Conservation (phyloP, 2,888 invertebrate species). For the Chorisops tibialis region DNA sequence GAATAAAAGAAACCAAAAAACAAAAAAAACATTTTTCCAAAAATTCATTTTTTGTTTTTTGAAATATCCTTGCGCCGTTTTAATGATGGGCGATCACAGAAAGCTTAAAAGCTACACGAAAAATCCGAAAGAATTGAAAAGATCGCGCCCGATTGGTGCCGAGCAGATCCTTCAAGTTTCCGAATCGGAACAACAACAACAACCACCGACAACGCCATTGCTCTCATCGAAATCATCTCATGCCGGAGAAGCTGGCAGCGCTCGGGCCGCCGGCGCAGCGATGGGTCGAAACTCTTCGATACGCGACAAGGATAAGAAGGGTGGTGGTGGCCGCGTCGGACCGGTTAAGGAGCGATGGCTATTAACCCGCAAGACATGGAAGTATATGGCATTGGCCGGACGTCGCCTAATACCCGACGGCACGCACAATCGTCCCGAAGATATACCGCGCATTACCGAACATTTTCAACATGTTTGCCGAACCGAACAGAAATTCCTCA, state of each 20-base stretch:
- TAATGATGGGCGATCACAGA: conserved; percentile 18
- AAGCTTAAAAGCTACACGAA: conserved; percentile 5
- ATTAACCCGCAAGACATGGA: conserved; percentile 83
- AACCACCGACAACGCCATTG: too few relatives aligned
- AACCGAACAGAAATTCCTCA: conserved; percentile 70
- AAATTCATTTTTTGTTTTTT: too few relatives aligned
- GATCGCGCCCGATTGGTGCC: not conserved
- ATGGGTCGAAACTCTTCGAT: conserved; percentile 2
- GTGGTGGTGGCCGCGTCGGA: not conserved
- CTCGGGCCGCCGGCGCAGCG: not conserved
- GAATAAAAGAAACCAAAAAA: too few relatives aligned
- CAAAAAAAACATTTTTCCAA: too few relatives aligned
- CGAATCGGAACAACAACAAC: too few relatives aligned
- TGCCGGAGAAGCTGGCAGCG: too few relatives aligned
- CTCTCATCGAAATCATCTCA: too few relatives aligned
- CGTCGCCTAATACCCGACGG: conserved; percentile 82
- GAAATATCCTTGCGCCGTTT: too few relatives aligned
- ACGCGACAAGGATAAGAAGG: conserved; percentile 8
- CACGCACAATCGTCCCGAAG: conserved; percentile 67
- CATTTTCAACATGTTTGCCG: conserved; percentile 81
- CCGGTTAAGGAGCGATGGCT: conserved; percentile 77
- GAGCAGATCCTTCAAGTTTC: not conserved
- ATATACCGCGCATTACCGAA: conserved; percentile 75
- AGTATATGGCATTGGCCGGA: conserved; percentile 90
- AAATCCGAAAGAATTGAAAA: conserved; percentile 8